Evolutionary conservation across 2,888 invertebrate species (phyloP), one percentile per base, ranked within the genome.

Genomic region (Drosophila kokeensis): DNA sequence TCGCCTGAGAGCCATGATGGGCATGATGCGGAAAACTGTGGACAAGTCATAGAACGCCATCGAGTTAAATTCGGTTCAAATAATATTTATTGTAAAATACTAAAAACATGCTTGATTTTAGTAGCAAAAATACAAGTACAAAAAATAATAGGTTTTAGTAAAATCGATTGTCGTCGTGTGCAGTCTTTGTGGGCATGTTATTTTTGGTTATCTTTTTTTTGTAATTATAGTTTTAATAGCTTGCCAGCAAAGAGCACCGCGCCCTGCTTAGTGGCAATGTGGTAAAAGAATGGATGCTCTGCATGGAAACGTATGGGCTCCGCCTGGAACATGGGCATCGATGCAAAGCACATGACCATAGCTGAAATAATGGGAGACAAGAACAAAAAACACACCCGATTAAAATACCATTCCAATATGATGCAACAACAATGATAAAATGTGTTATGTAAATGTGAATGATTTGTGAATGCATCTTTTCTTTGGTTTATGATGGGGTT

Each of bases 1-100:
- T 10, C 82, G 79, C 8, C 69, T 68, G 10, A 76, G 34, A 2
- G 40, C 74, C 65, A 69, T 64, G 5, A 89, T 62, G n/a, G 81
- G 69, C 79, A 89, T 88, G 24, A 88, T 69, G 42, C 83, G 82
- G 27, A 88, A 63, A 52, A 62, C 87, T 88, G 78, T 54, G 58
- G 36, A 72, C 15, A 66, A 50, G 30, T 21, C 27, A 63, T 34
- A 32, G 34, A 55, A 53, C n/a, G 11, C 24, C 11, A 49, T 58
- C 40, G 11, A 48, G 15, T 13, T 45, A 11, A n/a, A 13, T 30
- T 18, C n/a, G 15, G 5, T 2, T 32, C 29, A 11, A 18, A 11
- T 40, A 32, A 32, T 29, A 38, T 32, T 73, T 75, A 32, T 45
- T 53, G 68, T 24, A 50, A 29, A 36, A 38, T 42, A 34, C 27